Conservation (phyloP, 1,140 invertebrate species). For the Drosophila oshimai region DNA sequence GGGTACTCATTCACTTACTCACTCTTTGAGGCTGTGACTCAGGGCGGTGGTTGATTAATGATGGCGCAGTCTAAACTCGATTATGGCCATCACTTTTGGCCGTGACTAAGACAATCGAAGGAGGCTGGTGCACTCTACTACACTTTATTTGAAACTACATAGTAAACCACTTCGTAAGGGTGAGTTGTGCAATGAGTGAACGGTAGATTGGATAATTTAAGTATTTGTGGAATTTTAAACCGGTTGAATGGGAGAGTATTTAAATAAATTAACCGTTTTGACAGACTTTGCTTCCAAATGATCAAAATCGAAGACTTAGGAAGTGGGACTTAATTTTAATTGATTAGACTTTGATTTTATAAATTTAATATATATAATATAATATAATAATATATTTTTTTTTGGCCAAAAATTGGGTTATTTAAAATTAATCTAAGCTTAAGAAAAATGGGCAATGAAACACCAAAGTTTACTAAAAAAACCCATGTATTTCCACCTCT, state of each 20-base stretch:
- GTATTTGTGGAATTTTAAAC: neutral
- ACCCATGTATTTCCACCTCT: too few relatives aligned
- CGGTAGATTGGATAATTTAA: neutral
- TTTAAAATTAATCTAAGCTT: too few relatives aligned
- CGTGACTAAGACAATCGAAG: conserved; percentile 33
- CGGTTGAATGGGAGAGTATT: neutral
- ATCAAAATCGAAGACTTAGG: too few relatives aligned
- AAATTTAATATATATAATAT: too few relatives aligned
- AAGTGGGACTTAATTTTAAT: too few relatives aligned
- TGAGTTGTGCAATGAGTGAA: conserved; percentile 16
- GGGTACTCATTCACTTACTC: conserved; percentile 27
- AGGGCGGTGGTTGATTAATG: conserved; percentile 60
- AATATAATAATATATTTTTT: too few relatives aligned
- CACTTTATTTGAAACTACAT: conserved; percentile 20
- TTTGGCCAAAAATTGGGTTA: too few relatives aligned
- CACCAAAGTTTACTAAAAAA: too few relatives aligned
- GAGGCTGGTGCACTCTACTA: conserved; percentile 28
- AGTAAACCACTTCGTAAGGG: neutral
- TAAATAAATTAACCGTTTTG: neutral
- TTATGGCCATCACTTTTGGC: conserved; percentile 48
- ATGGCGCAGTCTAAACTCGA: conserved; percentile 65
- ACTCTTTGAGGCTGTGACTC: conserved; percentile 20
- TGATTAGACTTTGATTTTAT: too few relatives aligned
- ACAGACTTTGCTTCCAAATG: too few relatives aligned
- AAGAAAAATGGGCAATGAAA: too few relatives aligned